Evolutionary conservation across 35 echinoderm and acorn worm species (phyloP).

Genomic region (Apostichopus parvimensis): DNA sequence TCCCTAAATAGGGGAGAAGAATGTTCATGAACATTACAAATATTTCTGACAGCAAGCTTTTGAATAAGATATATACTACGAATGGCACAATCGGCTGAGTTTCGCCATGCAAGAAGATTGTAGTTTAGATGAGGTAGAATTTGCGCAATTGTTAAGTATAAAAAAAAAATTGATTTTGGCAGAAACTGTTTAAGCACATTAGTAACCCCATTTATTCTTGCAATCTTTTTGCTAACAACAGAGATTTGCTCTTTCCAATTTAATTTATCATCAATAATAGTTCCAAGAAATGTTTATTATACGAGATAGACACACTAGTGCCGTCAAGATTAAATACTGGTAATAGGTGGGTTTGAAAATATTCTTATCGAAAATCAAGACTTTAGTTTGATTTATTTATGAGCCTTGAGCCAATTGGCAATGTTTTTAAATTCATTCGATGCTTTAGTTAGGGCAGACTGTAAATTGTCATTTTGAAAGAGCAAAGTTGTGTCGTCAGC

Average conservation of each 20-base stretch:
- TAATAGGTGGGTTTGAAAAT: not conserved
- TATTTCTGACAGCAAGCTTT: too few species aligned
- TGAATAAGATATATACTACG: too few species aligned
- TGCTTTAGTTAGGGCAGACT: not conserved
- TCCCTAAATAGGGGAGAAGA: too few species aligned
- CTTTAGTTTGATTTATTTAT: not conserved
- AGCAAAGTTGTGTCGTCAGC: not conserved
- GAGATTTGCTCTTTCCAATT: conserved; percentile 38
- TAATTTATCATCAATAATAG: conserved; percentile 14
- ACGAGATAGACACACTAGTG: not conserved
- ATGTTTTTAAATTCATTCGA: not conserved
- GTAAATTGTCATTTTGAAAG: not conserved
- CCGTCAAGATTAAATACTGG: not conserved
- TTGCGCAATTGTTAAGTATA: conserved; percentile 1
- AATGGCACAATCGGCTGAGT: not conserved
- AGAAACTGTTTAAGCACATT: conserved; percentile 8
- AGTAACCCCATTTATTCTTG: not conserved
- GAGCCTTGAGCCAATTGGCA: not conserved
- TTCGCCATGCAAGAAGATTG: not conserved
- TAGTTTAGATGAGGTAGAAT: conserved; percentile 7
- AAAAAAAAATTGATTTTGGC: not conserved
- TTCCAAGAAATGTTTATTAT: conserved; percentile 6
- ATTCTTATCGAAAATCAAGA: not conserved
- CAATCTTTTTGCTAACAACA: not conserved
- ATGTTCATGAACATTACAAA: too few species aligned